Percentiles rank a stretch among this genome's conserved stretches.
Evolutionary conservation across 1,140 invertebrate genomes (phyloP).

Genomic region (Zaprionus capensis): DNA sequence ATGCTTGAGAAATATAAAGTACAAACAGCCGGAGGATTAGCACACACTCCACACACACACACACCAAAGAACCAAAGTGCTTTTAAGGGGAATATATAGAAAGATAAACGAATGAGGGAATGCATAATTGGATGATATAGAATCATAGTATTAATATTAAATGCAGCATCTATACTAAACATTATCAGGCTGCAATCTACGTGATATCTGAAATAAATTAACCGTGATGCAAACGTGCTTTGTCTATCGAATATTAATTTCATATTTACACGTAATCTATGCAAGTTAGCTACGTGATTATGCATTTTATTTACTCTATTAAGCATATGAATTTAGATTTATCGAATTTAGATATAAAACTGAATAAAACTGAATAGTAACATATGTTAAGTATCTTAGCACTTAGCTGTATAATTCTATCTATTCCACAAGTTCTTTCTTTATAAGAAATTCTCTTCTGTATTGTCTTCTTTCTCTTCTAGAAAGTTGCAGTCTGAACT

Average conservation of each 20-base stretch:
- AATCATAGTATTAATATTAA: neutral
- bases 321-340: neutral
- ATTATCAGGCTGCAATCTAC: neutral
- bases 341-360: neutral
- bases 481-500: neutral
- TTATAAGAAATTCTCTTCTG: neutral
- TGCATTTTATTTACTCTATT: neutral
- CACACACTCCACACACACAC: neutral
- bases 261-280: neutral
- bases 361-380: neutral
- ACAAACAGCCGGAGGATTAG: slow-evolving; percentile 11
- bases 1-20: slow-evolving; percentile 12
- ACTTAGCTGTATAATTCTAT: neutral
- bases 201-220: neutral
- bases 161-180: neutral
- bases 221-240: neutral
- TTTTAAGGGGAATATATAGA: neutral
- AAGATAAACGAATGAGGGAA: neutral
- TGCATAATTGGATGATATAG: neutral
- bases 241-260: neutral
- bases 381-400: neutral
- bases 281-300: neutral
- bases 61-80: neutral
- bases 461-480: neutral
- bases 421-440: too few relatives aligned